These are phyloP conservation scores for Pterocles gutturalis DNA, from an alignment of 2,113 vertebrate species.

Conservation along the genomic window DNA sequence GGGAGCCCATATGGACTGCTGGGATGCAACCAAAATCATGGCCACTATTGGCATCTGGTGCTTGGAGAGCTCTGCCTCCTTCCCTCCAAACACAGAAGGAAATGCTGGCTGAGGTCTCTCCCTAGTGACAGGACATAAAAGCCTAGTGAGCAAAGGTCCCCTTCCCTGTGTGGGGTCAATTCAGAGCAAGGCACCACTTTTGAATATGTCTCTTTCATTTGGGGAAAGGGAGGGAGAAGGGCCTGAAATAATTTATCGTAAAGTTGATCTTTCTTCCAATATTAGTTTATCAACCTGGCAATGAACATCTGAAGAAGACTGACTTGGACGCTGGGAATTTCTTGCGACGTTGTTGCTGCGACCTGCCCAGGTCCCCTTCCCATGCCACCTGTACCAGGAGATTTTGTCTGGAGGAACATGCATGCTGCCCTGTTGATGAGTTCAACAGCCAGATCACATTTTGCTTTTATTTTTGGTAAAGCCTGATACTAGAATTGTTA, in stretches of 20 bases:
- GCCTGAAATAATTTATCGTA: background rate
- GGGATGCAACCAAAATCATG: background rate
- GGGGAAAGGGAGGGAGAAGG: background rate
- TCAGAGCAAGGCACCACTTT: background rate
- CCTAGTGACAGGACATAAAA: background rate
- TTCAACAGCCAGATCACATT: background rate
- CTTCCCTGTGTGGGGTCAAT: background rate
- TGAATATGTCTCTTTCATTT: background rate
- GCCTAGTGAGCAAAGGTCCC: background rate
- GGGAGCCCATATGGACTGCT: background rate
- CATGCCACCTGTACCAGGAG: background rate
- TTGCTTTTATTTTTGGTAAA: background rate
- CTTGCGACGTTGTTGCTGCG: background rate
- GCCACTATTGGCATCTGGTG: background rate
- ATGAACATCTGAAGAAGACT: constrained; percentile 68
- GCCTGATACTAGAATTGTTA: background rate
- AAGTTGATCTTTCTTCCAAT: constrained; percentile 1
- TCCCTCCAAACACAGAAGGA: background rate
- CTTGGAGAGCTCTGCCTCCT: background rate
- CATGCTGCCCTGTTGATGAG: background rate
- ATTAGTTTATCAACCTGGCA: constrained; percentile 70
- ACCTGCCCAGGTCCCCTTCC: background rate
- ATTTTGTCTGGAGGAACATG: background rate
- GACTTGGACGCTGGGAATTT: background rate
- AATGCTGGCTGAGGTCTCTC: background rate